Conservation (phyloP, 2,113 vertebrate species). For the Nyctereutes procyonoides region DNA sequence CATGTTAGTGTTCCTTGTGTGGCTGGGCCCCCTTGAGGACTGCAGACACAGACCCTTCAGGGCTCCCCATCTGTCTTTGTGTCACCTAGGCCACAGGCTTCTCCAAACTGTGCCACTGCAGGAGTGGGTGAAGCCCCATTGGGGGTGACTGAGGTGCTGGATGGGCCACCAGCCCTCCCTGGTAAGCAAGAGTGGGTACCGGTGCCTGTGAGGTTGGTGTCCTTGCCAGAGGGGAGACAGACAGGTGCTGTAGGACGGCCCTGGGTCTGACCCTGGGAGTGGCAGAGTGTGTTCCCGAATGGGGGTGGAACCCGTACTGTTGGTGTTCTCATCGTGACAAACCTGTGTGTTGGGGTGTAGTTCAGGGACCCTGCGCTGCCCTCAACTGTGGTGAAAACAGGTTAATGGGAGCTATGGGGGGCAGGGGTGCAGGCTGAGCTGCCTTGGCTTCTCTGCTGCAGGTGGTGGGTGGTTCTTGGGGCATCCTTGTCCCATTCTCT, state of each 20-base stretch:
- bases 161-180: accelerated
- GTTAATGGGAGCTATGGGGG: accelerated
- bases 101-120: accelerated
- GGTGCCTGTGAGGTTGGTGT: accelerated
- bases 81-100: neutral
- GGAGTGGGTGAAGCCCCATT: accelerated
- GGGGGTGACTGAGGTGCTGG: accelerated
- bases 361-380: accelerated
- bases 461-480: accelerated
- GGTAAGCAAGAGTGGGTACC: neutral
- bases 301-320: accelerated
- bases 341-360: no score
- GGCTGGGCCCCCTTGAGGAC: accelerated
- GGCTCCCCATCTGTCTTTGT: neutral
- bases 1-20: conserved; percentile 31
- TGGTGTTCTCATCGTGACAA: accelerated
- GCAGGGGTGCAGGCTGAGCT: neutral
- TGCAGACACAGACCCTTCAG: accelerated
- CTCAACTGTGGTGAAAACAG: neutral
- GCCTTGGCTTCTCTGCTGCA: no score
- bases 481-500: neutral
- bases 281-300: accelerated
- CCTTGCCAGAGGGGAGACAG: no score
- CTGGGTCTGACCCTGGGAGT: no score
- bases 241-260: no score